Evolutionary conservation across 2,797 vertebrate species (phyloP).

Genomic region (Pagetopsis macropterus): DNA sequence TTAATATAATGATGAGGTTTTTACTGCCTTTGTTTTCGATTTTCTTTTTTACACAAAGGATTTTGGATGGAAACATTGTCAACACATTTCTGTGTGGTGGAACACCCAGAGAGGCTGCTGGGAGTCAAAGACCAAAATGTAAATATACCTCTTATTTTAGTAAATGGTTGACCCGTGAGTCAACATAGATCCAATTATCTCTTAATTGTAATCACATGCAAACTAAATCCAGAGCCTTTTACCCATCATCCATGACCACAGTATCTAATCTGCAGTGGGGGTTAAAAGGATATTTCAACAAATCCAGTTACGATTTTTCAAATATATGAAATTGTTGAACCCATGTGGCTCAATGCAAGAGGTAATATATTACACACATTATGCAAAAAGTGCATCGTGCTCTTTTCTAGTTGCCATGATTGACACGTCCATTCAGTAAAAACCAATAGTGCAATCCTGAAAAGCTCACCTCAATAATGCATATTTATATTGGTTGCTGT

Average conservation of each 20-base stretch:
- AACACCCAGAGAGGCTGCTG: conserved; percentile 37
- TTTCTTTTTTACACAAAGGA: conserved; percentile 21
- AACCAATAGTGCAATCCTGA: conserved; percentile 32
- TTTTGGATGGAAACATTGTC: conserved; percentile 21
- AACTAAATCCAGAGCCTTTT: conserved; percentile 49
- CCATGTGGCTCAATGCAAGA: neutral
- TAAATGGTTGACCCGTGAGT: conserved; percentile 62
- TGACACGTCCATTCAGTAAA: conserved; percentile 59
- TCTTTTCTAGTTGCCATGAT: conserved; percentile 46
- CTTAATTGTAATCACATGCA: conserved; percentile 63
- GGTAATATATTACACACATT: conserved; percentile 10
- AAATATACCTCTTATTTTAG: conserved; percentile 58
- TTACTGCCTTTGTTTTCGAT: conserved; percentile 56
- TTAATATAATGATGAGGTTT: conserved; percentile 44
- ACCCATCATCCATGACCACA: conserved; percentile 34
- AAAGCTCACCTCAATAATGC: conserved; percentile 62
- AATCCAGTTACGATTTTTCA: conserved; percentile 16
- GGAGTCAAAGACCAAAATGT: conserved; percentile 47
- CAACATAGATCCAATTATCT: conserved; percentile 65
- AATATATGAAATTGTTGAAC: conserved; percentile 15
- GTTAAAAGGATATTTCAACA: conserved; percentile 40
- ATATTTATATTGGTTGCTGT: conserved; percentile 72
- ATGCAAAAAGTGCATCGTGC: conserved; percentile 28
- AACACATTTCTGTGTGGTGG: conserved; percentile 27
- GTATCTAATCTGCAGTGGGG: conserved; percentile 39